phyloP scores from a whole-genome alignment of 2,113 vertebrate genomes.

The Salvelinus alpinus region DNA sequence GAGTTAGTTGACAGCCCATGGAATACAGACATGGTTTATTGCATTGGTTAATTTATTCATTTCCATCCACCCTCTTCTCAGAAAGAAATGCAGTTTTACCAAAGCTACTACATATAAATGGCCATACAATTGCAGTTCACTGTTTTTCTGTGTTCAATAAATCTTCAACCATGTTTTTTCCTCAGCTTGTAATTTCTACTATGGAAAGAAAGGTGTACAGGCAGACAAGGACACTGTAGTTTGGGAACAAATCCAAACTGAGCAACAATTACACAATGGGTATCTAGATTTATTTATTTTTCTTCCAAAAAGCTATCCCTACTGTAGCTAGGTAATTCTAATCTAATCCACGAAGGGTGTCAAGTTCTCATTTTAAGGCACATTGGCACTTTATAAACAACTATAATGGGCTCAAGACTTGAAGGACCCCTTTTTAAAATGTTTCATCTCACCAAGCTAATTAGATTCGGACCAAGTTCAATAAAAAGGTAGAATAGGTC shows the following conservation, averaged over 20 bases:
- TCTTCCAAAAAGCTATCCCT: slow-evolving; percentile 59
- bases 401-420: slow-evolving; percentile 54
- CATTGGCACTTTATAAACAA: slow-evolving; percentile 62
- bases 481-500: slow-evolving; percentile 52
- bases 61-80: slow-evolving; percentile 65
- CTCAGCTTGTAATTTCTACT: slow-evolving; percentile 37
- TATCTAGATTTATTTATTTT: slow-evolving; percentile 60
- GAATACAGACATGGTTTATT: slow-evolving; percentile 76
- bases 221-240: slow-evolving; percentile 54
- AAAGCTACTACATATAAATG: no score
- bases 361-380: slow-evolving; percentile 94
- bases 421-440: slow-evolving; percentile 44
- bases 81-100: slow-evolving; percentile 17
- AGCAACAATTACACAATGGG: slow-evolving; percentile 64
- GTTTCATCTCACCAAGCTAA: slow-evolving; percentile 31
- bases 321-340: slow-evolving; percentile 44
- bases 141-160: slow-evolving; percentile 57
- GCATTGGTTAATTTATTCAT: slow-evolving; percentile 85
- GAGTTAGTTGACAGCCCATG: neutral
- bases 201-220: slow-evolving; percentile 47
- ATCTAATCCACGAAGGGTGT: slow-evolving; percentile 67
- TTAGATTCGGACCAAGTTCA: slow-evolving; percentile 36
- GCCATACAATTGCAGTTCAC: slow-evolving; percentile 68
- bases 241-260: slow-evolving; percentile 62
- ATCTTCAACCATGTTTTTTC: slow-evolving; percentile 46